Conservation (phyloP, 2,797 vertebrate genomes). For the Fundulus diaphanus region DNA sequence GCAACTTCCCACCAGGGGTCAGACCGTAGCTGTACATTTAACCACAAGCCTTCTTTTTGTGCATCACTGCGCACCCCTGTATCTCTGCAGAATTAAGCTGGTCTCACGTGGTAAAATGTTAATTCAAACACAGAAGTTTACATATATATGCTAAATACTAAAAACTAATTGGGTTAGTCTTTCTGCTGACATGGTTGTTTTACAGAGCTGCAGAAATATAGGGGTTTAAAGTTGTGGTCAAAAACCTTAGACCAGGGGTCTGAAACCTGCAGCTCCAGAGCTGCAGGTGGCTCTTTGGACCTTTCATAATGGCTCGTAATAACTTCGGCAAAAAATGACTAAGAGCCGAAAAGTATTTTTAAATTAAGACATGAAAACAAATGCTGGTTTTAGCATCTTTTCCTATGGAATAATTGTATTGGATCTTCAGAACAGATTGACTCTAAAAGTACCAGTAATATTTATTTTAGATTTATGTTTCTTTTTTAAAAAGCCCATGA, state of each 20-base stretch:
- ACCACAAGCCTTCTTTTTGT: not conserved
- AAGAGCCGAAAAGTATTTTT: too few species aligned
- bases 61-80: not conserved
- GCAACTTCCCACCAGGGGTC: constrained; percentile 45
- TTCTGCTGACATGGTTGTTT: not conserved
- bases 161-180: not conserved
- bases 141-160: not conserved
- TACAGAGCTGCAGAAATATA: not conserved
- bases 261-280: too few species aligned
- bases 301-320: too few species aligned
- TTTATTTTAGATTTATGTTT: too few species aligned
- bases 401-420: too few species aligned
- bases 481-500: too few species aligned
- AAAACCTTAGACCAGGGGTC: not conserved
- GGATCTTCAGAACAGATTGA: too few species aligned
- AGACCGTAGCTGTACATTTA: constrained; percentile 17
- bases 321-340: too few species aligned
- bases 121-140: not conserved
- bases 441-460: too few species aligned
- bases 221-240: not conserved
- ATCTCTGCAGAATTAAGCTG: not conserved
- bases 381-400: too few species aligned
- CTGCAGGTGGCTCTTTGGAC: too few species aligned
- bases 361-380: too few species aligned
- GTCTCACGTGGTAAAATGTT: not conserved